Base-by-base conservation (phyloP, 92 coral and sea anemone genomes). In the Zoanthus solanderi region DNA sequence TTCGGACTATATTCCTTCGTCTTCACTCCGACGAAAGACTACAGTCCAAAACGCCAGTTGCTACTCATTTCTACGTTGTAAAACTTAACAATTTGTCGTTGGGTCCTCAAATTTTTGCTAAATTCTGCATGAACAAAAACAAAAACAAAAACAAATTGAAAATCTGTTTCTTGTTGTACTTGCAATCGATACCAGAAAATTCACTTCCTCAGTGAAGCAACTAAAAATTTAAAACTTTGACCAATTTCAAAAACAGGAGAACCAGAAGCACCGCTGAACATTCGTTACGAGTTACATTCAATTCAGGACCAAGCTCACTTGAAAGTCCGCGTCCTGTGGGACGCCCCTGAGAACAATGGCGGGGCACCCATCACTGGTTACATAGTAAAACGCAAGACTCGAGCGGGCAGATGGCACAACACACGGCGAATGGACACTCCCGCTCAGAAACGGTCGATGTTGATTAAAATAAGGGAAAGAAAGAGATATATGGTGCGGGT, bases 321-420 rank as follows among this genome's bases (percentile, higher is more conserved):
- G 11, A 80, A 80, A 28, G 84, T 80, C n/a, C 72, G 84, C 4
- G 74, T 80, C 31, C 5, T 63, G 11, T 80, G 84, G 84, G 84
- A 80, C 14, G 53, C 32, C 46, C 84, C 84, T 18, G 57, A 18
- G 42, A 63, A 56, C 58, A 80, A 44, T n/a, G 84, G 84, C 17
- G 84, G 84, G 74, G 65, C 84, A 11, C 84, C 84, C 57, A 80
- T 80, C 18, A 80, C 58, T 6, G 84, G 84, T n/a, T 80, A 80
- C 61, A 80, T 80, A 17, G 73, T 80, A 34, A 80, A 80, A 29
- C 84, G 84, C 31, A 80, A 80, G 17, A 80, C 84, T 18, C 84
- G 84, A 14, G 57, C 84, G 32, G 84, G 84, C 1, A 69, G 84
- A 1, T 80, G 84, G 84, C 72, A 54, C n/a, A 80, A 80, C 6